These are phyloP conservation scores for Rhynchonycteris naso DNA, from an alignment of 2,797 vertebrate genomes.

Conservation along the genomic window DNA sequence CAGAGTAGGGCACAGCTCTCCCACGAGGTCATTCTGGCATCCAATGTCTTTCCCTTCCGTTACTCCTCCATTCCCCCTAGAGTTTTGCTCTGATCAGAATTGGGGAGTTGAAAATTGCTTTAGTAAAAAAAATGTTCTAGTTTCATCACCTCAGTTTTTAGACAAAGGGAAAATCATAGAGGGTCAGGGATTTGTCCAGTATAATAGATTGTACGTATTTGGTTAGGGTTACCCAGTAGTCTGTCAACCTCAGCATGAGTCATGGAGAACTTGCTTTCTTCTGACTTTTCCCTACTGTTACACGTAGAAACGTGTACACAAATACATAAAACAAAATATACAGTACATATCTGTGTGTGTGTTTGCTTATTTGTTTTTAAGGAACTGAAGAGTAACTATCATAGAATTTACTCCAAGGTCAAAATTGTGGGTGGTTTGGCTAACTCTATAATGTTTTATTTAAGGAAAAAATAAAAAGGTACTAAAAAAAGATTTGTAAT, in stretches of 20 bases:
- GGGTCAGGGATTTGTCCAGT: background rate
- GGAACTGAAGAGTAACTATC: background rate
- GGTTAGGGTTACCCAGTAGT: no score
- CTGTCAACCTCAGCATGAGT: background rate
- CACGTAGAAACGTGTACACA: background rate
- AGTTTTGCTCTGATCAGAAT: background rate
- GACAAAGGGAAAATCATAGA: background rate
- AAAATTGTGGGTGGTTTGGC: background rate
- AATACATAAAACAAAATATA: background rate
- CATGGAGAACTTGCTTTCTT: background rate
- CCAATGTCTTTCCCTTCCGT: background rate
- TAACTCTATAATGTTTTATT: background rate
- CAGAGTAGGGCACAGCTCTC: fast-evolving
- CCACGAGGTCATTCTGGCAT: background rate
- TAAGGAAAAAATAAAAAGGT: background rate
- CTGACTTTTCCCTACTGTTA: background rate
- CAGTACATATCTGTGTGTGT: fast-evolving
- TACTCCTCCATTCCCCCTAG: background rate
- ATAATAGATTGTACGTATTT: background rate
- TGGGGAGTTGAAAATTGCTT: background rate
- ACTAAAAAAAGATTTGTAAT: background rate
- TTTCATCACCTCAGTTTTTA: background rate
- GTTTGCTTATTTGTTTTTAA: background rate
- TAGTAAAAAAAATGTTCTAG: background rate
- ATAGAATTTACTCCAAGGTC: background rate